Conservation (phyloP, 1,140 invertebrate genomes). For the Drosophila arizonae region DNA sequence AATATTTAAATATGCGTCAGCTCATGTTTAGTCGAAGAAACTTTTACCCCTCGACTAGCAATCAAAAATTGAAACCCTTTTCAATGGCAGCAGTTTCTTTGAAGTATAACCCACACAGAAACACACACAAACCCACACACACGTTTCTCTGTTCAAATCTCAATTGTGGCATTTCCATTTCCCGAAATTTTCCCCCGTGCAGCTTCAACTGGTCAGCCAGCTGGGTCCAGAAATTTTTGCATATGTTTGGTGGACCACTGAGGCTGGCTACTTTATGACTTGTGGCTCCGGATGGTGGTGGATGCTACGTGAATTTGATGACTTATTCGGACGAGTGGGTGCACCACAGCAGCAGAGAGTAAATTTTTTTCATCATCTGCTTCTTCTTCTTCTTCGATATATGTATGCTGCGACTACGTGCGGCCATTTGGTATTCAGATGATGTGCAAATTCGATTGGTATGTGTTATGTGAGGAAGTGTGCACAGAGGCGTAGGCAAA, state of each 20-base stretch:
- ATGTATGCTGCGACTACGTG: conserved; percentile 61
- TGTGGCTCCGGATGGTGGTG: conserved; percentile 33
- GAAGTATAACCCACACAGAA: conserved; percentile 14
- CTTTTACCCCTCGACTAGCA: conserved; percentile 34
- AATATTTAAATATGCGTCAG: conserved; percentile 75
- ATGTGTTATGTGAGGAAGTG: conserved; percentile 63
- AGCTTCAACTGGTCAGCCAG: conserved; percentile 42
- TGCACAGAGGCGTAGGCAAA: conserved; percentile 39
- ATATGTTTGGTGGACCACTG: conserved; percentile 58
- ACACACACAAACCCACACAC: neutral
- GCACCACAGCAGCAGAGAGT: conserved; percentile 49
- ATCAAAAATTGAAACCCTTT: conserved; percentile 67
- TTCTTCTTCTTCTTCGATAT: neutral
- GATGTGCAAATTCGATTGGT: conserved; percentile 82
- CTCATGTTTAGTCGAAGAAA: conserved; percentile 46
- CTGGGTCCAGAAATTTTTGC: conserved; percentile 64
- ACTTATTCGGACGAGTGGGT: conserved; percentile 77
- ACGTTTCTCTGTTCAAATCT: conserved; percentile 31
- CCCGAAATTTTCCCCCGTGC: conserved; percentile 38
- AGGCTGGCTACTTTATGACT: conserved; percentile 34
- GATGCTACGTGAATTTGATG: conserved; percentile 77
- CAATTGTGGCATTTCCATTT: conserved; percentile 50
- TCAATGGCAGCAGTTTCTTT: conserved; percentile 50
- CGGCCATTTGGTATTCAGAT: conserved; percentile 82
- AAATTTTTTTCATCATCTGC: conserved; percentile 44